phyloP scores from a whole-genome alignment of 2,888 invertebrate genomes.

The Myathropa florea region DNA sequence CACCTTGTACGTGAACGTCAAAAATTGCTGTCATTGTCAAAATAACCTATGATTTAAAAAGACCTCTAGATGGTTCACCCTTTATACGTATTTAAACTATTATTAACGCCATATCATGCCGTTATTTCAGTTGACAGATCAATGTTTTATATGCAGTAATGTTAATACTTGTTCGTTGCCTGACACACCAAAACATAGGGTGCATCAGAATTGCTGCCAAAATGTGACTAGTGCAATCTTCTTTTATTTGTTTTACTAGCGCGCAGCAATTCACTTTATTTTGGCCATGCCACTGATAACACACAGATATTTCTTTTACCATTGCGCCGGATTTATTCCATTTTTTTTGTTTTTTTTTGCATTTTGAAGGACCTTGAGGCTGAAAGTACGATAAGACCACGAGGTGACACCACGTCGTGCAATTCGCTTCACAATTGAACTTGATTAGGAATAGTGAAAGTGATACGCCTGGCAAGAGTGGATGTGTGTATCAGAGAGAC shows the following conservation, averaged over 20 bases:
- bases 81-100: too few relatives aligned
- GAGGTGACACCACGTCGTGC: conserved; percentile 38
- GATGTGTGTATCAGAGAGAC: conserved; percentile 6
- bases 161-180: too few relatives aligned
- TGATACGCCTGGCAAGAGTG: conserved; percentile 26
- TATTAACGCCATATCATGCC: too few relatives aligned
- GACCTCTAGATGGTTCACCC: too few relatives aligned
- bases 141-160: too few relatives aligned
- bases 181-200: background rate
- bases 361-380: conserved; percentile 65
- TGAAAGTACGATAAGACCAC: conserved; percentile 63
- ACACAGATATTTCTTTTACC: conserved; percentile 16
- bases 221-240: background rate
- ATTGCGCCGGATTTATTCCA: background rate
- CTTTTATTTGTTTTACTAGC: background rate
- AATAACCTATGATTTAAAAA: too few relatives aligned
- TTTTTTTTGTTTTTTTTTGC: conserved; percentile 32
- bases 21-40: too few relatives aligned
- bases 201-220: background rate
- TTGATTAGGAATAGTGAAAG: conserved; percentile 65
- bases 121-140: too few relatives aligned
- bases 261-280: conserved; percentile 46
- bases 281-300: conserved; percentile 57
- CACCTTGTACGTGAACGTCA: too few relatives aligned
- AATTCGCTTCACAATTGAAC: conserved; percentile 49